Evolutionary conservation across 2,113 vertebrate species (phyloP), one percentile per base, ranked within the genome.

Genomic region (Dinomys branickii): DNA sequence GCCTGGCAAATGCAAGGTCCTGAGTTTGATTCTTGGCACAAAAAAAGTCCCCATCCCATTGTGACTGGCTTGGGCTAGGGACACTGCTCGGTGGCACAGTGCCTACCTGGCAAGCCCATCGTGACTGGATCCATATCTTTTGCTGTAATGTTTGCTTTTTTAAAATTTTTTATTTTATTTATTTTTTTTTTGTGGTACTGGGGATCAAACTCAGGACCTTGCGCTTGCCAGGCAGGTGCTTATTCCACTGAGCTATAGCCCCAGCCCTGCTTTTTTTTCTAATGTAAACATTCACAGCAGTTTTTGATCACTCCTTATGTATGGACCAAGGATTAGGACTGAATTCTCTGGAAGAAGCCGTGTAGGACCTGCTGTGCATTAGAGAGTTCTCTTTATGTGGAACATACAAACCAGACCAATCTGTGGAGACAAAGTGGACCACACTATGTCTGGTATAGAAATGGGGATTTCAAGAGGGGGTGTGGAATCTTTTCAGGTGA

Each of bases 281-380:
- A 50, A 47, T 28, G 8, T 47, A 50, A 77, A 50, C 28, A 77
- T 17, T 77, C 13, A 7, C 24, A 3, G 3, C 26, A 47, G 26
- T 77, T 77, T 77, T 30, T 30, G 44, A 17, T 30, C 24, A 28
- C 44, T 26, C 44, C 5, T 47, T 30, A 26, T 5, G 5, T n/a
- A 0, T 73, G 59, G 19, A 17, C 13, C 2, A 41, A 28, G 22
- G 44, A 1, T 6, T 12, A 71, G 54, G 78, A 30, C 33, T 8
- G 11, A 44, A 86, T 44, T 30, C 88, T 78, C 50, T 0, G 22
- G 16, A 24, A 80, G 47, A 19, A 73, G 38, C 52, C 54, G 0
- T 38, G 11, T 33, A 52, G 44, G 56, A 8, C 52, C 58, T 9
- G 0, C 6, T 52, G 0, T 0, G 0, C 8, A 0, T 0, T 4